A percentile compares a stretch with the other conserved stretches of the same genome.
These are phyloP conservation scores for Himalopsyche tibetana DNA, from an alignment of 2,888 invertebrate species.

Conservation along the genomic window DNA sequence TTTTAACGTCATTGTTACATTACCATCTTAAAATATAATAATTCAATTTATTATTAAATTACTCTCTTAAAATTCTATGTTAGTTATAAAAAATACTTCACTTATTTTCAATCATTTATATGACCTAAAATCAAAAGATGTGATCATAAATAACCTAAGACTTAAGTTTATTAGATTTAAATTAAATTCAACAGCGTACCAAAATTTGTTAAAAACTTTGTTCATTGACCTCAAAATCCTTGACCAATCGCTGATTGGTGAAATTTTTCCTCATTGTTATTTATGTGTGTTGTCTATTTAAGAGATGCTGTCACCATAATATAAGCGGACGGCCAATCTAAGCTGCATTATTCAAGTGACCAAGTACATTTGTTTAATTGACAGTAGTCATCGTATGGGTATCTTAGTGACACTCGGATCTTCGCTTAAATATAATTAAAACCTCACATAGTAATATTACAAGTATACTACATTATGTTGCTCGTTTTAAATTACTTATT, in stretches of 20 bases:
- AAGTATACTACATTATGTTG: too few relatives aligned
- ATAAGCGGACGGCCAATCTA: constrained; percentile 1
- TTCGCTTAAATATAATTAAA: too few relatives aligned
- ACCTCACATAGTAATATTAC: too few relatives aligned
- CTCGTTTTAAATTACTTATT: too few relatives aligned
- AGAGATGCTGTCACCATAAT: constrained; percentile 26
- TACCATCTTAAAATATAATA: too few relatives aligned
- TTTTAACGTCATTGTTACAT: too few relatives aligned
- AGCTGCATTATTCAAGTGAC: not conserved
- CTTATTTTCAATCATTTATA: too few relatives aligned
- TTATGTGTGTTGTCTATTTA: not conserved
- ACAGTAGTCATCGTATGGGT: not conserved
- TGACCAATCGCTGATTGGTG: constrained; percentile 36
- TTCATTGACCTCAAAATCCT: constrained; percentile 34
- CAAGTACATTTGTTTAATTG: not conserved
- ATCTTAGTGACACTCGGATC: too few relatives aligned
- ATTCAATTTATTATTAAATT: too few relatives aligned
- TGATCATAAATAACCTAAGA: not conserved
- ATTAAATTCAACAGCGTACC: not conserved
- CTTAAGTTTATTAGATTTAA: not conserved
- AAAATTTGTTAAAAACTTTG: constrained; percentile 13
- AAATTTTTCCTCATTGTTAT: constrained; percentile 29
- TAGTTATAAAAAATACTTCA: too few relatives aligned
- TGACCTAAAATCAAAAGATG: not conserved
- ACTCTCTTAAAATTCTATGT: too few relatives aligned